Conservation (phyloP, 2,113 vertebrate species). For the Myrmecobius fasciatus region DNA sequence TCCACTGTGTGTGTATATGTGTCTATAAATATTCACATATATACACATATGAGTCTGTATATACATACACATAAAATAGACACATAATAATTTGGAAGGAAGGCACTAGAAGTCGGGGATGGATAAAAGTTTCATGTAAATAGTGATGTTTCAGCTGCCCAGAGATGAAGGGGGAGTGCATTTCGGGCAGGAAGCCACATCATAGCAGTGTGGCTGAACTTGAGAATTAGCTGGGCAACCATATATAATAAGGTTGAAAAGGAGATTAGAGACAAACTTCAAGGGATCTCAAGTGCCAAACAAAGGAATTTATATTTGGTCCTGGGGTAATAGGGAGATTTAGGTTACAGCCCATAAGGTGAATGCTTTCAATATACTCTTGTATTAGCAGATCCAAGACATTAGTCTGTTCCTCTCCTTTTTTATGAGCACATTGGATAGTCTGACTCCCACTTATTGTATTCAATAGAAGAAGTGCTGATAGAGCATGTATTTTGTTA, state of each 20-base stretch:
- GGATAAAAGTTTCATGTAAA: background rate
- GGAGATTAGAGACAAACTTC: background rate
- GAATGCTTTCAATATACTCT: background rate
- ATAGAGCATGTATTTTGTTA: slow-evolving; percentile 54
- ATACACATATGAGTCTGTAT: background rate
- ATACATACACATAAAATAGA: background rate
- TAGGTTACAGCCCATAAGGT: background rate
- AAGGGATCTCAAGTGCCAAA: background rate
- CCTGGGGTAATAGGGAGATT: background rate
- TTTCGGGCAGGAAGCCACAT: background rate
- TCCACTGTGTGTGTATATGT: background rate
- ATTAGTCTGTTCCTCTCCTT: background rate
- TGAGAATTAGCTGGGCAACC: background rate
- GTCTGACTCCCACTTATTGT: background rate
- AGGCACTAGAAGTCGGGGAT: background rate
- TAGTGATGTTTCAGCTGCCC: background rate
- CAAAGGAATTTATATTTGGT: background rate
- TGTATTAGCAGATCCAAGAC: background rate
- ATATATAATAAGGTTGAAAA: background rate
- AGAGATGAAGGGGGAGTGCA: background rate
- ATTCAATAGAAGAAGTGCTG: background rate
- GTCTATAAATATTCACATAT: background rate
- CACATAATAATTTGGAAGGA: background rate
- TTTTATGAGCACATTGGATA: slow-evolving; percentile 18
- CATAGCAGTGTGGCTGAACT: background rate